Evolutionary conservation across 2,888 invertebrate species (phyloP).

Genomic region (Callosobruchus maculatus): DNA sequence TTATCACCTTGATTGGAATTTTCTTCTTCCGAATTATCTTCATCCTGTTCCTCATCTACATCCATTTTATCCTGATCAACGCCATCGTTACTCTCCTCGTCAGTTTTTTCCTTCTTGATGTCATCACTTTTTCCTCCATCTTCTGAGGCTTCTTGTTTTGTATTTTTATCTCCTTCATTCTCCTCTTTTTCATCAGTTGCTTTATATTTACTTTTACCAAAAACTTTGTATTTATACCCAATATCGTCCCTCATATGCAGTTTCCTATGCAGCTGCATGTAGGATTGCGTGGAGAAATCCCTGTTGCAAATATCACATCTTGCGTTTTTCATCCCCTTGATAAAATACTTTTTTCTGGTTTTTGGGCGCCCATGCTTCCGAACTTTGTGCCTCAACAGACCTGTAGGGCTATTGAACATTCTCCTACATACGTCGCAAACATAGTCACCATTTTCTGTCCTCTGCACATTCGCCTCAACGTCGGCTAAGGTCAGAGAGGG

Average conservation of each 20-base stretch:
- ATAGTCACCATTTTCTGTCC: conserved; percentile 31
- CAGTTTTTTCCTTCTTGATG: conserved; percentile 6
- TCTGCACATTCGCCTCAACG: conserved; percentile 18
- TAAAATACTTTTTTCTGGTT: conserved; percentile 41
- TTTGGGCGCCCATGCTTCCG: conserved; percentile 39
- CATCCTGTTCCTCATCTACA: conserved; percentile 15
- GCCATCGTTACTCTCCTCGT: conserved; percentile 3
- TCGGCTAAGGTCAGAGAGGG: conserved; percentile 19
- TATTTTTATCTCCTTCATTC: conserved; percentile 14
- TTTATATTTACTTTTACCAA: conserved; percentile 37
- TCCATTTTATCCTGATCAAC: conserved; percentile 11
- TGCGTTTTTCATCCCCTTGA: conserved; percentile 46
- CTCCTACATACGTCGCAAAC: conserved; percentile 38
- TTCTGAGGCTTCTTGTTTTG: conserved; percentile 7
- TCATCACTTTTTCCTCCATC: conserved; percentile 7
- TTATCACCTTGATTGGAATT: conserved; percentile 15
- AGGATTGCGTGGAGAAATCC: conserved; percentile 44
- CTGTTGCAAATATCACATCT: conserved; percentile 45
- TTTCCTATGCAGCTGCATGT: conserved; percentile 44
- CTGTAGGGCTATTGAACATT: conserved; percentile 37
- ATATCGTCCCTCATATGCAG: conserved; percentile 40
- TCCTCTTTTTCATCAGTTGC: conserved; percentile 9
- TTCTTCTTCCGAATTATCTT: conserved; percentile 16
- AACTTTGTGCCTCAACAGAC: conserved; percentile 41
- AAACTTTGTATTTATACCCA: conserved; percentile 42